Evolutionary conservation across 2,797 vertebrate species (phyloP), one percentile per base, ranked within the genome.

Genomic region (Argya squamiceps): DNA sequence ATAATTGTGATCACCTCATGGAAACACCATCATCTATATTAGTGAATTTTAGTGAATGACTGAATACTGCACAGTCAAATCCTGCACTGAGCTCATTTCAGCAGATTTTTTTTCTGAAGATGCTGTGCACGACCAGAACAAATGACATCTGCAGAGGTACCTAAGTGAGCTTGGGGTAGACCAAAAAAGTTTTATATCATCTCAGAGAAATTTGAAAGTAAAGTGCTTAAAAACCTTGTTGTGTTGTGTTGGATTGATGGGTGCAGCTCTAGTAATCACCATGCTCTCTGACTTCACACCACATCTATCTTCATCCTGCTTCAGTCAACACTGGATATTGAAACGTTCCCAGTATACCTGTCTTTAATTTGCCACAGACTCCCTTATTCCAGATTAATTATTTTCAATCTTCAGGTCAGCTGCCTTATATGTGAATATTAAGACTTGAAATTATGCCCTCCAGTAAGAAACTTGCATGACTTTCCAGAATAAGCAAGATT

Each of bases 401-500:
- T 82, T 65, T 91, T 84, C 67, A 81, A 1, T 91, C 79, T 88
- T 88, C 1, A 0, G 67, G 82, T 93, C 89, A 92, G 20, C 29
- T 86, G 22, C 24, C 11, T 93, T 84, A 70, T 39, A 84, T 23
- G 56, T 86, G 60, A 93, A 96, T 93, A 93, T 84, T 96, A 86
- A 93, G 96, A 79, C 27, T 76, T 76, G 44, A 85, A 94, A 90
- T 47, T 86, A 67, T 86, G 37, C 67, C 96, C 79, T 96, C 65
- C 56, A 86, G 95, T 90, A 90, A 93, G 92, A 96, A 93, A 91
- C 55, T 82, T 88, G 47, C 49, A 94, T 6, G 43, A 86, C 27
- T 93, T 93, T 94, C n/a, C 70, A 92, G 92, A 92, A 95, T 84
- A 95, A 93, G 63, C 32, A 78, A 94, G 77, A 94, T 95, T 95